phyloP scores from a whole-genome alignment of 2,888 invertebrate genomes.

The Drosophila borealis region DNA sequence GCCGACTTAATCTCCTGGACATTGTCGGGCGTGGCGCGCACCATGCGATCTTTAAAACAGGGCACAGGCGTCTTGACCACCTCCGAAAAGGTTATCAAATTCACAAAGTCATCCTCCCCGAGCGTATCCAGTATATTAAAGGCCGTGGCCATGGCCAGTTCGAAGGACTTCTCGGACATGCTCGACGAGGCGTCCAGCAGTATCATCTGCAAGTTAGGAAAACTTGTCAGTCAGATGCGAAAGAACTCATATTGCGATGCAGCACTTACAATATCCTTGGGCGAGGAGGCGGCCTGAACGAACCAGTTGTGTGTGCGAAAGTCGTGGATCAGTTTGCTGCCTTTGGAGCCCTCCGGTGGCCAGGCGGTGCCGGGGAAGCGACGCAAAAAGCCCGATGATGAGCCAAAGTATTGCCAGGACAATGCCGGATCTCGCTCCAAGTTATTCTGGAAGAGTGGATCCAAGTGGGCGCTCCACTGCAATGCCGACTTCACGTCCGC shows the following conservation, averaged over 20 bases:
- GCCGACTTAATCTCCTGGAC: slow-evolving; percentile 92
- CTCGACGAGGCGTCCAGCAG: slow-evolving; percentile 96
- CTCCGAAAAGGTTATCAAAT: slow-evolving; percentile 96
- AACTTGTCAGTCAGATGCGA: background rate
- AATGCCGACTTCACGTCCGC: slow-evolving; percentile 94
- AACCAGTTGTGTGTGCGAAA: slow-evolving; percentile 98
- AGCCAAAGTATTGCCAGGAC: slow-evolving; percentile 99
- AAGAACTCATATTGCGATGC: fast-evolving
- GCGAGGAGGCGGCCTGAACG: slow-evolving; percentile 97
- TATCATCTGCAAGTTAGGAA: slow-evolving; percentile 86
- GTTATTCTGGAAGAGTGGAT: slow-evolving; percentile 95
- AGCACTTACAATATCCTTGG: slow-evolving; percentile 94
- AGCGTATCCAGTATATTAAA: slow-evolving; percentile 96
- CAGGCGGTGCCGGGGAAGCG: slow-evolving; percentile 98
- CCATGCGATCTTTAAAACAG: slow-evolving; percentile 95
- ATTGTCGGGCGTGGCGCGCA: slow-evolving; percentile 94
- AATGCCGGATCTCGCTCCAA: slow-evolving; percentile 95
- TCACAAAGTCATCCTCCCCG: slow-evolving; percentile 98
- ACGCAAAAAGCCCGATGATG: slow-evolving; percentile 97
- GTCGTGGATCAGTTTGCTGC: slow-evolving; percentile 95
- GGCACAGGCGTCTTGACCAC: slow-evolving; percentile 92
- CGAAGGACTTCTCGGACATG: slow-evolving; percentile 93
- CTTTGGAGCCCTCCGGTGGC: slow-evolving; percentile 92
- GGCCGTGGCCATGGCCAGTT: slow-evolving; percentile 95
- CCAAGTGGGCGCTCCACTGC: slow-evolving; percentile 97